Conservation (phyloP, 2,797 vertebrate species). For the Crenuchus spilurus region DNA sequence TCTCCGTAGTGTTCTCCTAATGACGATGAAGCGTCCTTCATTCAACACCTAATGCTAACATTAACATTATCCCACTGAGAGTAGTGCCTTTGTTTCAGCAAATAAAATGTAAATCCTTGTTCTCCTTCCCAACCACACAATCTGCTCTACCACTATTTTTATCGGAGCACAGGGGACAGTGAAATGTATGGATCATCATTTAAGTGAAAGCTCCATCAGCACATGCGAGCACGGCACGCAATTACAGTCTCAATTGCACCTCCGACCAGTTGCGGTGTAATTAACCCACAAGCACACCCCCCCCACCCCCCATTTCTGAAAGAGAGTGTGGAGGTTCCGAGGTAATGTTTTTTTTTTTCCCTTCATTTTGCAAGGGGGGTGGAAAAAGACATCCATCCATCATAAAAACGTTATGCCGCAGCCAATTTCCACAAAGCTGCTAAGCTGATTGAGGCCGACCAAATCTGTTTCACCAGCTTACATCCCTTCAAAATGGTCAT, state of each 20-base stretch:
- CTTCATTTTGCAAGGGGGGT: background rate
- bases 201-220: constrained; percentile 13
- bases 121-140: background rate
- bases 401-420: constrained; percentile 76
- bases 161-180: constrained; percentile 14
- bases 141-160: background rate
- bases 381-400: constrained; percentile 71
- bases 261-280: constrained; percentile 51
- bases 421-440: constrained; percentile 85
- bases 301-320: constrained; percentile 22
- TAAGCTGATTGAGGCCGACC: constrained; percentile 86
- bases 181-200: constrained; percentile 28
- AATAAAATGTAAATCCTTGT: constrained; percentile 21
- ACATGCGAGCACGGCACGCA: constrained; percentile 35
- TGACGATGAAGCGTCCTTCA: background rate
- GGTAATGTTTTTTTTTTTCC: constrained; percentile 40
- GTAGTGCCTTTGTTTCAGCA: constrained; percentile 4
- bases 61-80: constrained; percentile 13
- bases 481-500: constrained; percentile 86
- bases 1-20: background rate
- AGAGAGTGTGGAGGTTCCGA: constrained; percentile 49
- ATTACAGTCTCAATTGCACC: constrained; percentile 28
- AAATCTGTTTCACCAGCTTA: constrained; percentile 86
- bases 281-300: constrained; percentile 56
- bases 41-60: constrained; percentile 7